Evolutionary conservation across 1,140 invertebrate species (phyloP), one percentile per base, ranked within the genome.

Genomic region (Drosophila pachea): DNA sequence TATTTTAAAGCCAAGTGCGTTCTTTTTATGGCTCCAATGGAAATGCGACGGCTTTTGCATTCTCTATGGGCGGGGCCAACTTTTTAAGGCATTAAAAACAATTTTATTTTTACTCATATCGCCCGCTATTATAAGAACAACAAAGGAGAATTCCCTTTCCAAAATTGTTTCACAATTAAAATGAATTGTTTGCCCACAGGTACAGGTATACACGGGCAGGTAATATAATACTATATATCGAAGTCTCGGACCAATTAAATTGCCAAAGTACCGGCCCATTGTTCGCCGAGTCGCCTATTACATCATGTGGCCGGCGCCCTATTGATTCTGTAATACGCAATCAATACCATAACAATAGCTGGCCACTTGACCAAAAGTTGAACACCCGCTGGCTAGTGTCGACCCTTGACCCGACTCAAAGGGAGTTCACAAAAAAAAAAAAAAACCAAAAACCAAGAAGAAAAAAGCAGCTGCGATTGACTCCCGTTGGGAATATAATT

Each of bases 321-420:
- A 47, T n/a, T 47, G 12, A 4, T 32, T 53, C 45, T 7, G 50
- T 40, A 67, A 50, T 55, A 43, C 47, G 32, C 38, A 73, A 73
- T 78, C 67, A 73, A 69, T 65, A 69, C 54, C 35, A 40, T 4
- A 14, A 74, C 72, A 74, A 65, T 47, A 32, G 61, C 38, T n/a
- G 43, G 14, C 35, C 54, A 32, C 53, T 64, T 69, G 53, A 47
- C 42, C 38, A 33, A 70, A 73, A 73, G 61, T 68, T 68, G 50
- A 68, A 74, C 43, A 54, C 54, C 70, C 62, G 29, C 61, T 31
- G 50, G 31, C 32, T 33, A 63, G 45, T 62, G 48, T 6, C 31
- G 70, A 68, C 59, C 64, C 60, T 70, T 84, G 79, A 76, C 78
- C 58, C 78, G 59, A 64, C 53, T 58, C 47, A 58, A 66, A 60